These are phyloP conservation scores for Venusia cambrica DNA, from an alignment of 2,888 invertebrate genomes.

Conservation along the genomic window DNA sequence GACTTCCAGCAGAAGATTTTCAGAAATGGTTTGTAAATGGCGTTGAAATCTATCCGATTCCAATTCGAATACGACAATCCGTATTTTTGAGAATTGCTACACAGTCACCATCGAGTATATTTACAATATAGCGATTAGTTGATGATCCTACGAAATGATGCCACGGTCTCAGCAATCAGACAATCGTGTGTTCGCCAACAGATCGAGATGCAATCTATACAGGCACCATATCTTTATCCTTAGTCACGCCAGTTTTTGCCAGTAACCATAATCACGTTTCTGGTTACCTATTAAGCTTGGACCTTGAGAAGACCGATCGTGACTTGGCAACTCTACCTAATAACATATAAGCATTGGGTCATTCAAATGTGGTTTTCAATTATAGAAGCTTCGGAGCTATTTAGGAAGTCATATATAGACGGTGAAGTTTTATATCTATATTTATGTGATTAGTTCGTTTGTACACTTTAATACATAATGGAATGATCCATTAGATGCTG, in stretches of 20 bases:
- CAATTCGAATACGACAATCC: too few relatives aligned
- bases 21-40: too few relatives aligned
- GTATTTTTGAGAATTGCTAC: too few relatives aligned
- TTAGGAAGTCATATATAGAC: slow-evolving; percentile 38
- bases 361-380: slow-evolving; percentile 52
- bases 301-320: slow-evolving; percentile 56
- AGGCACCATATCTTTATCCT: slow-evolving; percentile 13
- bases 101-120: neutral
- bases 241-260: slow-evolving; percentile 25
- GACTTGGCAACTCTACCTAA: slow-evolving; percentile 50
- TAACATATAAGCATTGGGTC: slow-evolving; percentile 43
- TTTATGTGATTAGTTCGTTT: too few relatives aligned
- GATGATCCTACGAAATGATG: slow-evolving; percentile 11
- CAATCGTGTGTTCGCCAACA: slow-evolving; percentile 8
- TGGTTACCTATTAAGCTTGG: slow-evolving; percentile 50
- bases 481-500: too few relatives aligned
- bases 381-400: slow-evolving; percentile 45
- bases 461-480: too few relatives aligned
- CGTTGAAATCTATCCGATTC: too few relatives aligned
- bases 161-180: slow-evolving; percentile 21
- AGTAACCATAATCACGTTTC: slow-evolving; percentile 48
- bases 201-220: slow-evolving; percentile 19
- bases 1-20: too few relatives aligned
- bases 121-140: slow-evolving; percentile 1
- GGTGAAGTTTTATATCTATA: slow-evolving; percentile 24